These are phyloP conservation scores for Chloroceryle amazona DNA, from an alignment of 2,797 vertebrate genomes.

Conservation along the genomic window DNA sequence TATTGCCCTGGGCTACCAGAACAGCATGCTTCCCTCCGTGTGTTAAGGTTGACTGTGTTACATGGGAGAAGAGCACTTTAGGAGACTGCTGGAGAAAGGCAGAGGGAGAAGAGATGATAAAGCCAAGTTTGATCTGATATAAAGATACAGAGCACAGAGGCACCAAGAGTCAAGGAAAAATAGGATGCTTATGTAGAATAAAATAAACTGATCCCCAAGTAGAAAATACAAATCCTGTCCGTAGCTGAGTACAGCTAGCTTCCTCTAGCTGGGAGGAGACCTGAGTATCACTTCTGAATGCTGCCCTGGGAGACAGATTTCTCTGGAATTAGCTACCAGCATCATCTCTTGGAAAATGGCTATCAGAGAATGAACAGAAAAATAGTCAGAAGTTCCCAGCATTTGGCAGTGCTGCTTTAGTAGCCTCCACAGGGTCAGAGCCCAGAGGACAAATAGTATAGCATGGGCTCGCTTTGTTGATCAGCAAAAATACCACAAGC, in stretches of 20 bases:
- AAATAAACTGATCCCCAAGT: background rate
- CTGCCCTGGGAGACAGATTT: background rate
- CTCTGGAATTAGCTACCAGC: background rate
- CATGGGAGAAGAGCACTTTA: background rate
- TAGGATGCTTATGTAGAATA: accelerated
- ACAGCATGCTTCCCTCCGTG: accelerated
- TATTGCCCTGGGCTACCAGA: background rate
- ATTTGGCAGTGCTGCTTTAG: background rate
- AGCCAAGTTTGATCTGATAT: accelerated
- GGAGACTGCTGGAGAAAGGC: background rate
- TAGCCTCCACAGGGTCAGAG: background rate
- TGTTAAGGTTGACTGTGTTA: background rate
- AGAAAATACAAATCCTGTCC: background rate
- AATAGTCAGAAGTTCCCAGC: background rate
- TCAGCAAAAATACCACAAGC: background rate
- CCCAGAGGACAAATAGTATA: background rate
- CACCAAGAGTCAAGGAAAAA: background rate
- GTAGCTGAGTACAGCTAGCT: background rate
- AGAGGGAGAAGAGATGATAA: background rate
- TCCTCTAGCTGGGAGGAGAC: background rate
- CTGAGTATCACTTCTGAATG: background rate
- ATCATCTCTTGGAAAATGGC: background rate
- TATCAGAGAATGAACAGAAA: background rate
- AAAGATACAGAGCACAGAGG: no score
- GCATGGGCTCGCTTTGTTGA: background rate